Evolutionary conservation across 2,888 invertebrate species (phyloP).

Genomic region (Euproctis similis): DNA sequence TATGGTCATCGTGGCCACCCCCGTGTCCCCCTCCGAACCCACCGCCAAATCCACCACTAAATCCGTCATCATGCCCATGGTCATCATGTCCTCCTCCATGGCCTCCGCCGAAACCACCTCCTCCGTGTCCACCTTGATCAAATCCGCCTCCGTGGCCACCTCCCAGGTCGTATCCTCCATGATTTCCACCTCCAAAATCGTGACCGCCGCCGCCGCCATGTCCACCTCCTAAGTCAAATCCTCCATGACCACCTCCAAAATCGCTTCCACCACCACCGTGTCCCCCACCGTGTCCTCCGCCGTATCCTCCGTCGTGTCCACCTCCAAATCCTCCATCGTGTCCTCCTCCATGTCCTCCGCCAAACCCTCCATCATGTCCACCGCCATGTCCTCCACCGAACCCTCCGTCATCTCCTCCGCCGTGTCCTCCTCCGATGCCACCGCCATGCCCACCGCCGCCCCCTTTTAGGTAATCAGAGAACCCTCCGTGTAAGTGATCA

Average conservation of each 20-base stretch:
- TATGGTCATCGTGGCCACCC: constrained; percentile 27
- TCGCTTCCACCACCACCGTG: constrained; percentile 13
- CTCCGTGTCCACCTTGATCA: constrained; percentile 22
- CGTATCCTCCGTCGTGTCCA: constrained; percentile 10
- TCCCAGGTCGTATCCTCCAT: constrained; percentile 17
- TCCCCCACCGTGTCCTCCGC: constrained; percentile 19
- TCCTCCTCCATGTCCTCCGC: constrained; percentile 45
- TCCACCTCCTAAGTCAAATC: constrained; percentile 24
- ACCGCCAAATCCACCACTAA: constrained; percentile 27
- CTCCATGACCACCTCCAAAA: constrained; percentile 21
- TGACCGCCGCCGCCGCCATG: constrained; percentile 27
- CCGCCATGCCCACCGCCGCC: constrained; percentile 21
- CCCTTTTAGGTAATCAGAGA: constrained; percentile 23
- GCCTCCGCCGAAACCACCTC: constrained; percentile 25
- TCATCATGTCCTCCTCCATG: constrained; percentile 31
- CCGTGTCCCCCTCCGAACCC: constrained; percentile 31
- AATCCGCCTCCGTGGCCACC: constrained; percentile 23
- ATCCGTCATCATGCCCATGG: constrained; percentile 25
- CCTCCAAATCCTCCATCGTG: constrained; percentile 11
- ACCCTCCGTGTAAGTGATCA: constrained; percentile 13
- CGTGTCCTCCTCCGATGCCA: constrained; percentile 24
- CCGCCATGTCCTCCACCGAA: constrained; percentile 35
- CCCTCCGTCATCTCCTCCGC: constrained; percentile 34
- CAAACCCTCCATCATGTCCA: constrained; percentile 55
- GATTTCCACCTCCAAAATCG: constrained; percentile 15